phyloP scores from a whole-genome alignment of 1,140 invertebrate genomes.

The Acromyrmex charruanus region DNA sequence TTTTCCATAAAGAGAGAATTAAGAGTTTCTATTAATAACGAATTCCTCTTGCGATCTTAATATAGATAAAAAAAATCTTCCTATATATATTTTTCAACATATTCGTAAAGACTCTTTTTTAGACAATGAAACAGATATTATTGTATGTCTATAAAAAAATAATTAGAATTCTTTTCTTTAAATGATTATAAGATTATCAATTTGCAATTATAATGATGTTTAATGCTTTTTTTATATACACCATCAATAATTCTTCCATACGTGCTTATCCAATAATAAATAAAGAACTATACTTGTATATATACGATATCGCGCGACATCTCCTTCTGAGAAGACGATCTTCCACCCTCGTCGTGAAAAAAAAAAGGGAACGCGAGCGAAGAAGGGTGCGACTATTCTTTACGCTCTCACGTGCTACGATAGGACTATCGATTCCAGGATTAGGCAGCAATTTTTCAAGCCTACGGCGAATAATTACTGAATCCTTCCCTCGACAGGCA shows the following conservation, averaged over 20 bases:
- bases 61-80: not conserved
- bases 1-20: not conserved
- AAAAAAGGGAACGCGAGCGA: conserved; percentile 66
- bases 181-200: not conserved
- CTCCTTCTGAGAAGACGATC: conserved; percentile 28
- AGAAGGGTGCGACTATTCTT: conserved; percentile 67
- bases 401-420: conserved; percentile 68
- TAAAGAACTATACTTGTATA: conserved; percentile 5
- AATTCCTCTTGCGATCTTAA: conserved; percentile 1
- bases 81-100: not conserved
- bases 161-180: conserved; percentile 4
- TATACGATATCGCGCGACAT: conserved; percentile 29
- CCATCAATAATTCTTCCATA: not conserved
- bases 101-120: not conserved
- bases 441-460: conserved; percentile 86
- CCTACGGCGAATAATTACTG: conserved; percentile 84
- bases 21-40: not conserved
- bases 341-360: conserved; percentile 50
- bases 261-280: conserved; percentile 8
- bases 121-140: not conserved
- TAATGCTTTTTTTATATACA: not conserved
- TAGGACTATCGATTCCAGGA: conserved; percentile 81
- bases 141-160: not conserved
- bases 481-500: conserved; percentile 75
- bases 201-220: not conserved